phyloP scores from a whole-genome alignment of 2,113 vertebrate genomes.

The Gambusia holbrooki region DNA sequence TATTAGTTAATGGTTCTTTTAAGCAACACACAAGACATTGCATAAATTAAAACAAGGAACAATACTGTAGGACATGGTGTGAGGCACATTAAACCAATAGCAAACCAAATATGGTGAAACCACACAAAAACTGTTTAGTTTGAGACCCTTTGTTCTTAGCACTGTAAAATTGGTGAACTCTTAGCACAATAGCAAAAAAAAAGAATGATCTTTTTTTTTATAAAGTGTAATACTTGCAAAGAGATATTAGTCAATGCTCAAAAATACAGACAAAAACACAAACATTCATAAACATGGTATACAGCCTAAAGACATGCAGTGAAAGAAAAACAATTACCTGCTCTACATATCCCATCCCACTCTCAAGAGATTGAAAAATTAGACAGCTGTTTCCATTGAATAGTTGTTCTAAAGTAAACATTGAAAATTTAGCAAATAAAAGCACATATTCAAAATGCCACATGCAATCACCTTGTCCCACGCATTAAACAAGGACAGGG shows the following conservation, averaged over 20 bases:
- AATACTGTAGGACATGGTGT: conserved; percentile 23
- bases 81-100: conserved; percentile 22
- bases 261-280: conserved; percentile 18
- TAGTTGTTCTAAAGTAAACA: not conserved
- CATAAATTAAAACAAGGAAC: conserved; percentile 2
- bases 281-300: conserved; percentile 20
- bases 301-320: conserved; percentile 3
- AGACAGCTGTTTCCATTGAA: not conserved
- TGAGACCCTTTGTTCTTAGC: not conserved
- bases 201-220: not conserved
- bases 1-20: conserved; percentile 11
- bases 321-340: conserved; percentile 2
- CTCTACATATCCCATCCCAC: not conserved
- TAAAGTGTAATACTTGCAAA: conserved; percentile 8
- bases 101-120: not conserved
- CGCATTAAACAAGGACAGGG: not conserved
- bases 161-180: not conserved
- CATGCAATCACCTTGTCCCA: not conserved
- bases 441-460: not conserved
- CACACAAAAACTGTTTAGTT: not conserved
- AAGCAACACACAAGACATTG: conserved; percentile 4
- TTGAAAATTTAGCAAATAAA: not conserved
- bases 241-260: conserved; percentile 20
- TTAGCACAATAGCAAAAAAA: not conserved
- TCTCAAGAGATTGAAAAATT: conserved; percentile 56